Percentiles rank a stretch among this genome's conserved stretches.
phyloP scores from a whole-genome alignment of 2,888 invertebrate species.

The Eilema griseolum region DNA sequence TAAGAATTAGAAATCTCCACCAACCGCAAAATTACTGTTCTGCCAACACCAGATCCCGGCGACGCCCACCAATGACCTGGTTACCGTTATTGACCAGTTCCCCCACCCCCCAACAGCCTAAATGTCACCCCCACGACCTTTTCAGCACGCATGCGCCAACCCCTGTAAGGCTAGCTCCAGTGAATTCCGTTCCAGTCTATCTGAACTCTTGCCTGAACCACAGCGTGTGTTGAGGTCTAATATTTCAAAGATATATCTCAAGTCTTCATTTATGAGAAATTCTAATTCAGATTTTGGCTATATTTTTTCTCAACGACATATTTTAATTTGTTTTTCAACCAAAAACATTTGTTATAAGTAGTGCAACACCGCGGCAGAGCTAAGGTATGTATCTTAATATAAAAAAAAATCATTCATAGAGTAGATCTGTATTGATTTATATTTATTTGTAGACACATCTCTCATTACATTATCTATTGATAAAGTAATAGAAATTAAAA shows the following conservation, averaged over 20 bases:
- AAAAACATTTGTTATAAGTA: conserved; percentile 84
- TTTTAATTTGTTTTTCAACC: conserved; percentile 79
- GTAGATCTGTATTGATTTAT: conserved; percentile 38
- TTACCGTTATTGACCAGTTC: conserved; percentile 63
- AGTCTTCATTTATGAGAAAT: conserved; percentile 78
- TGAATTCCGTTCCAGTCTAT: conserved; percentile 63
- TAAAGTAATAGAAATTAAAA: conserved; percentile 6
- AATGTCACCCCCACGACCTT: conserved; percentile 70
- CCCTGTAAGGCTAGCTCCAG: conserved; percentile 48
- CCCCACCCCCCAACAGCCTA: conserved; percentile 56
- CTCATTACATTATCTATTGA: conserved; percentile 24
- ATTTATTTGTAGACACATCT: conserved; percentile 41
- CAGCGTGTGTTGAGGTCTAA: conserved; percentile 49
- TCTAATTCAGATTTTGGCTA: conserved; percentile 63
- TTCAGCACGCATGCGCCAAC: conserved; percentile 71
- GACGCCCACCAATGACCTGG: conserved; percentile 66
- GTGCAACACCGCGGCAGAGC: conserved; percentile 55
- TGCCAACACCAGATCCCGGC: conserved; percentile 16
- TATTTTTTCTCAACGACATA: conserved; percentile 70
- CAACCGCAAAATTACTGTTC: conserved; percentile 9
- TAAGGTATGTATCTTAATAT: conserved; percentile 39
- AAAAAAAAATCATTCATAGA: conserved; percentile 16
- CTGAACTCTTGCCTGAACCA: conserved; percentile 54
- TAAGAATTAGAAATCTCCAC: neutral
- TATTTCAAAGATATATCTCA: conserved; percentile 39